A percentile compares a stretch with the other conserved stretches of the same genome.
phyloP scores from a whole-genome alignment of 2,888 invertebrate species.

The Drosophila imparisetae region DNA sequence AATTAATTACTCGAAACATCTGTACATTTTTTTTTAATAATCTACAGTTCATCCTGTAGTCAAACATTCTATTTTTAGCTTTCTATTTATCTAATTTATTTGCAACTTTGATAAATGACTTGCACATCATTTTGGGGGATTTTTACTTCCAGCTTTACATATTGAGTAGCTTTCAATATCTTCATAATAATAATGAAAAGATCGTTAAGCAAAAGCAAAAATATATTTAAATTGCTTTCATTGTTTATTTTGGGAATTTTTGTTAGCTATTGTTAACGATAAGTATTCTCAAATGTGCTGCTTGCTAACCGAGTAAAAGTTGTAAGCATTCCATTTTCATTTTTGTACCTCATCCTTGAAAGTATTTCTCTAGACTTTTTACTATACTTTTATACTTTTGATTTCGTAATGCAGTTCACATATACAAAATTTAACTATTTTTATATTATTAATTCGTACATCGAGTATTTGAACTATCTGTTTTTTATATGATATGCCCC shows the following conservation, averaged over 20 bases:
- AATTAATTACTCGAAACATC: neutral
- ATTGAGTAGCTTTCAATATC: neutral
- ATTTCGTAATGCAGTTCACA: neutral
- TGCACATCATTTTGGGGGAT: constrained; percentile 32
- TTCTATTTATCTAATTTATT: constrained; percentile 27
- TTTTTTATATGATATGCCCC: neutral
- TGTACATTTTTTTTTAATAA: neutral
- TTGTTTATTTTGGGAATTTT: neutral
- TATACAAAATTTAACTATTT: neutral
- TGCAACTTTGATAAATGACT: constrained; percentile 50
- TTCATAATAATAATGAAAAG: neutral
- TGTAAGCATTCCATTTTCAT: neutral
- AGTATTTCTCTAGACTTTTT: neutral
- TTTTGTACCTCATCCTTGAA: neutral
- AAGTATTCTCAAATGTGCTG: neutral
- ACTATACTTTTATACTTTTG: neutral
- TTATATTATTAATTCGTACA: neutral
- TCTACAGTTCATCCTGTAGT: constrained; percentile 16
- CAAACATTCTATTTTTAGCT: neutral
- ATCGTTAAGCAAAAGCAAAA: constrained; percentile 8
- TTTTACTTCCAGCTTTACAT: neutral
- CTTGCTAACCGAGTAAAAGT: neutral
- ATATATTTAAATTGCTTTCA: neutral
- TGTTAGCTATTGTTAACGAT: neutral
- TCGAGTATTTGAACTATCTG: neutral